Conservation (phyloP, 2,888 invertebrate species). For the Fissipunctia ypsillon region DNA sequence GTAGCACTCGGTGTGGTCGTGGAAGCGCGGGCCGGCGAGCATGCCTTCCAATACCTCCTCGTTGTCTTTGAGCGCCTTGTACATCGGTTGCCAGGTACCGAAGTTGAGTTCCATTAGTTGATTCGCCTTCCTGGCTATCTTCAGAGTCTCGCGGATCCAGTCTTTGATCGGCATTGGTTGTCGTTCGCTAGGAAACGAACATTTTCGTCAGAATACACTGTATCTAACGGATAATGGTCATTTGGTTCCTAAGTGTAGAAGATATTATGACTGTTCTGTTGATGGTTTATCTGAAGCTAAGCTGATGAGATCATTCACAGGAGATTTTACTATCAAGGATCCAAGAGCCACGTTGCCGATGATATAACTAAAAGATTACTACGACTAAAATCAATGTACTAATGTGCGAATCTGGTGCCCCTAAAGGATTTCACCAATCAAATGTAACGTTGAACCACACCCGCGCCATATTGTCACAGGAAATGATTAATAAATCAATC, state of each 20-base stretch:
- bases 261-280: background rate
- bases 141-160: slow-evolving; percentile 86
- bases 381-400: background rate
- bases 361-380: background rate
- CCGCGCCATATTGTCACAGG: slow-evolving; percentile 20
- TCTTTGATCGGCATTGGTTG: slow-evolving; percentile 76
- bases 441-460: background rate
- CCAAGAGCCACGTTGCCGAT: background rate
- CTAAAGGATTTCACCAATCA: slow-evolving; percentile 8
- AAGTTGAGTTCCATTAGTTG: slow-evolving; percentile 89
- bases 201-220: slow-evolving; percentile 1
- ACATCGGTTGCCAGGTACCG: slow-evolving; percentile 88
- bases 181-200: slow-evolving; percentile 32
- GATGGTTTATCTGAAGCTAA: background rate
- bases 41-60: slow-evolving; percentile 80
- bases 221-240: background rate
- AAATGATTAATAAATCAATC: slow-evolving; percentile 41
- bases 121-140: slow-evolving; percentile 87
- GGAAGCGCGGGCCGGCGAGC: slow-evolving; percentile 74
- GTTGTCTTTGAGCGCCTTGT: slow-evolving; percentile 82
- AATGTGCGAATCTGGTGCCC: background rate
- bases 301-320: background rate
- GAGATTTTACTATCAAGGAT: background rate
- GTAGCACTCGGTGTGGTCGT: slow-evolving; percentile 73
- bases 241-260: background rate